Evolutionary conservation across 2,797 vertebrate species (phyloP), one percentile per base, ranked within the genome.

Genomic region (Aselliscus stoliczkanus): DNA sequence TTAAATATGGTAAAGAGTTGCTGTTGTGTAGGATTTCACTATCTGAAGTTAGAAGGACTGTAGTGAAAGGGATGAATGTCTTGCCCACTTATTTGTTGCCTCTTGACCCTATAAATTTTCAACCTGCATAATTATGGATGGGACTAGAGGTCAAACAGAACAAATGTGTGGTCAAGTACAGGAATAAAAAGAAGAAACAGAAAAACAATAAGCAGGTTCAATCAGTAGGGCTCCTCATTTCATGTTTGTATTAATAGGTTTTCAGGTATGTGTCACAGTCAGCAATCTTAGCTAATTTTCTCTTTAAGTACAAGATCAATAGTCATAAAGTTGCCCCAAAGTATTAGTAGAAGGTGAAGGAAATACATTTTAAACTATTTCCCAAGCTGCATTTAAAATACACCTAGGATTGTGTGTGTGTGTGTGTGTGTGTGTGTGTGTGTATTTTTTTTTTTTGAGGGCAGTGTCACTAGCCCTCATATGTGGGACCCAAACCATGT

Each of bases 1-100:
- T 96, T 81, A 88, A 85, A 79, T 88, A 88, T n/a, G 95, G 29
- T 82, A 72, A 73, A 94, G 52, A 85, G 82, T 88, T 85, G 95
- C 39, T 93, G 29, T 94, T 37, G n/a, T 70, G 90, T 4, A 91
- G 50, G 37, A 72, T 96, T 94, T 94, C 37, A 88, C 21, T 52
- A 72, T 77, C 10, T 94, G 23, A 86, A 83, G 70, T 89, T 83
- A 62, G 60, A 87, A 87, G 58, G 73, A 42, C 31, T 60, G 5
- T 42, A 65, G 25, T 89, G n/a, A 89, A 90, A 92, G 70, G 37
- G 34, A 88, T 67, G 34, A 83, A 39, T 72, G 34, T 72, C 47
- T 76, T 76, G 5, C 54, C 23, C 70, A 75, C 34, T 94, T 88
- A 67, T 50, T 62, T 83, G 4, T 54, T 95, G 88, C 4, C 42